Base-by-base conservation (phyloP, 2,797 vertebrate genomes). In the Crenichthys baileyi region DNA sequence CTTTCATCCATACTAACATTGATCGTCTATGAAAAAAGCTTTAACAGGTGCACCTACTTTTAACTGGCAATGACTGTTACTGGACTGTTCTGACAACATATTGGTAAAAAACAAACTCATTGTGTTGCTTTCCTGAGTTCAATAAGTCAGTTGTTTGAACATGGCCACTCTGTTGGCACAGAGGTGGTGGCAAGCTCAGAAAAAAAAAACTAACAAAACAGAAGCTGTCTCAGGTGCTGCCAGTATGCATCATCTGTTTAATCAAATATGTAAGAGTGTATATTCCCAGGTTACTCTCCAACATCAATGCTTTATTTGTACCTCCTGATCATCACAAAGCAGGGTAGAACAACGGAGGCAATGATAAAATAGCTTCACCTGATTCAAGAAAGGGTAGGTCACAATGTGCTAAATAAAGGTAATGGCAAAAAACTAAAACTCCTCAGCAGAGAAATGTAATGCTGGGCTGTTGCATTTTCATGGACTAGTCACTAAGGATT, bases 41-140 rank as follows among this genome's bases (percentile, higher is more conserved):
- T 53, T 77, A 88, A 86, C 79, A 88, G 75, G 83, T 86, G 80
- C 13, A 31, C 36, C 20, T 75, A 70, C 72, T 74, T 79, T 83
- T 78, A 83, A 75, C 20, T 0, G 41, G 39, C 29, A 55, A 39
- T 46, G 72, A 71, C 60, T 78, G 31, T 50, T 73, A 73, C 44
- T 18, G 4, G 16, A 4, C 61, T 13, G 46, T 48, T 88, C 61
- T 83, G 63, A 87, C 68, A 70, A 53, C 78, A 81, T 84, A 46
- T 13, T 18, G 72, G 41, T 74, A 26, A 29, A n/a, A 70, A 70
- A 68, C 72, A 70, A 80, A 15, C 41, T 73, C 70, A 73, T 79
- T 20, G 84, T 80, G 55, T 9, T 75, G 55, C 55, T 53, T 44
- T 75, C 39, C 72, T 9, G 6, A 39, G 53, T 36, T 73, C 48